These are phyloP conservation scores for Aethes cnicana DNA, from an alignment of 2,888 invertebrate genomes.

Conservation along the genomic window DNA sequence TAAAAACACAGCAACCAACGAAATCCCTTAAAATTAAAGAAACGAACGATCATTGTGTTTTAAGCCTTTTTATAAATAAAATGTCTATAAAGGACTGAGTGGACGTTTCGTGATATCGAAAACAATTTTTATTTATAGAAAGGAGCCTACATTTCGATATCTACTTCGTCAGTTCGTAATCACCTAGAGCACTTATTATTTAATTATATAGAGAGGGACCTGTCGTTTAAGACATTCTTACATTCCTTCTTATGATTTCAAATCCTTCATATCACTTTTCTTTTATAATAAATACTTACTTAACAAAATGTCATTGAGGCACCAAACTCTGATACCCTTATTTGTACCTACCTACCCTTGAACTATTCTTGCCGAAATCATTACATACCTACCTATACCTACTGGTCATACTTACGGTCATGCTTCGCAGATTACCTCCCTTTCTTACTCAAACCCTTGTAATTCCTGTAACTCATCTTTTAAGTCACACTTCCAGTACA, in stretches of 20 bases:
- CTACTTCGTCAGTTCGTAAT: no score
- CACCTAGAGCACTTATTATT: no score
- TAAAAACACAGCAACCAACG: slow-evolving; percentile 16
- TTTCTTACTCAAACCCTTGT: slow-evolving; percentile 30
- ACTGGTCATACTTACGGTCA: slow-evolving; percentile 30
- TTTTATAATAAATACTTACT: slow-evolving; percentile 27
- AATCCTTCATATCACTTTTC: no score
- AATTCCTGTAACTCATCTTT: slow-evolving; percentile 42
- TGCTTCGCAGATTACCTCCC: slow-evolving; percentile 38
- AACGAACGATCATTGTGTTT: no score
- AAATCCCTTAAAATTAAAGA: neutral
- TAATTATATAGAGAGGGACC: neutral
- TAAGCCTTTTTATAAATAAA: slow-evolving; percentile 12
- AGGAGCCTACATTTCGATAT: no score
- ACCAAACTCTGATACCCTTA: slow-evolving; percentile 38
- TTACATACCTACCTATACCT: slow-evolving; percentile 48
- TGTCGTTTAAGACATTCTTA: slow-evolving; percentile 3
- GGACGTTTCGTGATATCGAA: no score
- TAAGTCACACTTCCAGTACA: slow-evolving; percentile 46
- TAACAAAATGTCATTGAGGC: slow-evolving; percentile 29
- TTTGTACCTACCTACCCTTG: slow-evolving; percentile 31
- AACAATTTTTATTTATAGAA: slow-evolving; percentile 8
- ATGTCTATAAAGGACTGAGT: no score
- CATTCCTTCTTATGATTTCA: slow-evolving; percentile 7
- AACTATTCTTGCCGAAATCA: slow-evolving; percentile 36